Evolutionary conservation across 2,888 invertebrate genomes (phyloP).

Genomic region (Antitype chi): DNA sequence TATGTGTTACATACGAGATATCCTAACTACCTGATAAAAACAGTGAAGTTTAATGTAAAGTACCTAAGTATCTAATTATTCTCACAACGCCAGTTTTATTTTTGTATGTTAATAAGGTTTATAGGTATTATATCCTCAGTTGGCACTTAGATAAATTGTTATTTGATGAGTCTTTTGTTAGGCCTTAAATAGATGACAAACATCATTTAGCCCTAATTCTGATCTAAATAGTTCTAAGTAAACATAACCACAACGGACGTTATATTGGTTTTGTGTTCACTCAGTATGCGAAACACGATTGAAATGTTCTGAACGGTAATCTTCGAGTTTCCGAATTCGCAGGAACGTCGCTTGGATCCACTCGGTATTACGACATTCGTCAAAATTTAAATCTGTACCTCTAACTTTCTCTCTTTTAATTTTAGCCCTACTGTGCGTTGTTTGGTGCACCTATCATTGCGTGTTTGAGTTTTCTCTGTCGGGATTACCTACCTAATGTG

Average conservation of each 20-base stretch:
- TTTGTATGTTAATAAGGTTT: not conserved
- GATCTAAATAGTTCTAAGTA: conserved; percentile 10
- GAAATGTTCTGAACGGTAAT: conserved; percentile 29
- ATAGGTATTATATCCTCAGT: not conserved
- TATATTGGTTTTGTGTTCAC: conserved; percentile 24
- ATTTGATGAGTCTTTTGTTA: not conserved
- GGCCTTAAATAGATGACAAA: conserved; percentile 1
- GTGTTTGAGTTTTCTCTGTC: not conserved
- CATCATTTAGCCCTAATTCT: not conserved
- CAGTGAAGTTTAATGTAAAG: not conserved
- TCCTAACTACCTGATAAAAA: not conserved
- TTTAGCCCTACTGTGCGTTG: not conserved
- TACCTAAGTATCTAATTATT: not conserved
- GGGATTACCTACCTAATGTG: not conserved
- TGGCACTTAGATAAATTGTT: not conserved
- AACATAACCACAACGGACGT: conserved; percentile 9
- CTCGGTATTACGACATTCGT: not conserved
- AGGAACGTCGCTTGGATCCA: not conserved
- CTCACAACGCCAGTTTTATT: not conserved
- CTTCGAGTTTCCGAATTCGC: not conserved
- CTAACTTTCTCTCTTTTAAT: not conserved
- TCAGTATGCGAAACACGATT: conserved; percentile 30
- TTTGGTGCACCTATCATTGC: not conserved
- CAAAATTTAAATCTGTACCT: not conserved
- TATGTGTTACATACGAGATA: not conserved